These are phyloP conservation scores for Camelus bactrianus DNA, from an alignment of 2,113 vertebrate genomes.

Conservation along the genomic window DNA sequence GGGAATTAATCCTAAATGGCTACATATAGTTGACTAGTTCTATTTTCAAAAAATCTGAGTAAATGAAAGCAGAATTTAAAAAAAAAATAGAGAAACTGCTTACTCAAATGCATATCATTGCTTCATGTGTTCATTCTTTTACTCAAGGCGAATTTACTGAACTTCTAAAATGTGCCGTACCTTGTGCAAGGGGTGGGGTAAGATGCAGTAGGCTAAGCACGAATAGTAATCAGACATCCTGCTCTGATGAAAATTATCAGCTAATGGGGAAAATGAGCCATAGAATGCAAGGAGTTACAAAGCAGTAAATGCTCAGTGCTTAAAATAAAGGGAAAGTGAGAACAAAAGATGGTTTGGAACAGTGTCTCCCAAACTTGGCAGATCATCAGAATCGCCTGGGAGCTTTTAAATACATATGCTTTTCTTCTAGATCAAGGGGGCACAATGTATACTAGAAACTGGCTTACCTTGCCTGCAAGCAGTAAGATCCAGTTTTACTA, in stretches of 20 bases:
- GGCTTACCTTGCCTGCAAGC: not conserved
- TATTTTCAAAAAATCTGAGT: not conserved
- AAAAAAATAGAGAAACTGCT: slow-evolving; percentile 10
- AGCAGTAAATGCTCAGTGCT: not conserved
- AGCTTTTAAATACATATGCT: not conserved
- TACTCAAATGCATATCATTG: not conserved
- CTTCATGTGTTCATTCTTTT: slow-evolving; percentile 18
- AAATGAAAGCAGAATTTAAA: slow-evolving; percentile 31
- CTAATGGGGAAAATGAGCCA: not conserved
- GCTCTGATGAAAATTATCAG: not conserved
- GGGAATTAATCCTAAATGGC: slow-evolving; percentile 30
- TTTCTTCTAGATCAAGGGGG: not conserved
- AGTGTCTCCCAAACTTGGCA: not conserved
- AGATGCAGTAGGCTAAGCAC: not conserved
- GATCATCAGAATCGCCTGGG: not conserved
- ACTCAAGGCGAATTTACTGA: slow-evolving; percentile 28
- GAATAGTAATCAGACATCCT: not conserved
- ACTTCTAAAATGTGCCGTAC: not conserved
- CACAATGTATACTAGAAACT: not conserved
- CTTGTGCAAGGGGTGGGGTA: not conserved
- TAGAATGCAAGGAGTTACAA: not conserved
- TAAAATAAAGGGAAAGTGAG: not conserved
- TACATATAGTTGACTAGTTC: slow-evolving; percentile 30
- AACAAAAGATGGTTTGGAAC: not conserved
- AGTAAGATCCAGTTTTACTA: not conserved